A percentile compares a stretch with the other conserved stretches of the same genome.
Evolutionary conservation across 2,113 vertebrate genomes (phyloP).

Genomic region (Balaeniceps rex): DNA sequence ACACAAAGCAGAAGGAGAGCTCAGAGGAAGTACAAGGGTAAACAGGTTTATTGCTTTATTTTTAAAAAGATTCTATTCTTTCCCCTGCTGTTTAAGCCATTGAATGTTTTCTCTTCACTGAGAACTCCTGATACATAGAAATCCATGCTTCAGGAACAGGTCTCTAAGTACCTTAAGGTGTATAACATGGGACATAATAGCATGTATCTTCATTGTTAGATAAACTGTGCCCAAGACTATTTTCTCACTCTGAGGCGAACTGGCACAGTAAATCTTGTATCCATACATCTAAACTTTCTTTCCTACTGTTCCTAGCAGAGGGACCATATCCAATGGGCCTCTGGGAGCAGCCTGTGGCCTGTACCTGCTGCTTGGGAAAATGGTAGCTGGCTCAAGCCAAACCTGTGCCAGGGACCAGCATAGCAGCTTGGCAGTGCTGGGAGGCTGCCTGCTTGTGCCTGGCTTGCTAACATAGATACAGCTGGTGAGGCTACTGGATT

Average conservation of each 20-base stretch:
- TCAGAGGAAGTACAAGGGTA: neutral
- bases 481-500: neutral
- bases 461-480: neutral
- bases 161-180: neutral
- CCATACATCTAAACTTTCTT: neutral
- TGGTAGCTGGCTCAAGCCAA: neutral
- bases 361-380: neutral
- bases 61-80: fast-evolving
- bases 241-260: neutral
- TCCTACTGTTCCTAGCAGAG: neutral
- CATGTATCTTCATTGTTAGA: neutral
- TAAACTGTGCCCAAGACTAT: neutral
- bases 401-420: neutral
- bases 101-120: neutral
- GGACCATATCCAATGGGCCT: neutral
- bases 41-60: neutral
- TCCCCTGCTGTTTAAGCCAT: neutral
- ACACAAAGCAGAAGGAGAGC: neutral
- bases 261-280: neutral
- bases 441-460: neutral
- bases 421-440: neutral
- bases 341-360: neutral
- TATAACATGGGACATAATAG: neutral
- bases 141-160: neutral
- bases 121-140: neutral